Evolutionary conservation across 1,140 invertebrate species (phyloP).

Genomic region (Drosophila carrolli): DNA sequence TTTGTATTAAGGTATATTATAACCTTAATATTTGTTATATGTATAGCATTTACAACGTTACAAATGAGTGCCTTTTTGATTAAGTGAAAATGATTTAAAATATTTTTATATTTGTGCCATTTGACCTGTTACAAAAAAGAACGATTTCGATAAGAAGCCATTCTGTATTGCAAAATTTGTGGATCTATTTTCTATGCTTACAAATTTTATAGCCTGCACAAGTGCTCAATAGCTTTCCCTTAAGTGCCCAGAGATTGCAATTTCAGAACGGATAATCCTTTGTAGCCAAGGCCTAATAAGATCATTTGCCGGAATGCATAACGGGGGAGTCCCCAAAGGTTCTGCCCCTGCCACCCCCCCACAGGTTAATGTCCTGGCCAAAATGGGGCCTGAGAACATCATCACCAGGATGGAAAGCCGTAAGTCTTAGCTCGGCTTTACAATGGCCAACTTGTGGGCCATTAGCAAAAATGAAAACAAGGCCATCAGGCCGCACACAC

Average conservation of each 20-base stretch:
- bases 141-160: too few species aligned
- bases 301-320: slow-evolving; percentile 38
- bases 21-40: too few species aligned
- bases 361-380: slow-evolving; percentile 55
- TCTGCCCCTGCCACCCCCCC: too few species aligned
- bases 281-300: slow-evolving; percentile 16
- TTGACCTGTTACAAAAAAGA: too few species aligned
- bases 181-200: background rate
- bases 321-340: background rate
- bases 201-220: background rate
- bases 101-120: too few species aligned
- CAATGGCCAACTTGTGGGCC: slow-evolving; percentile 76
- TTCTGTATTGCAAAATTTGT: too few species aligned
- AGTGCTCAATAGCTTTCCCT: background rate
- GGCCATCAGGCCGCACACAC: slow-evolving; percentile 25
- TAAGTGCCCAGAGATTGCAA: background rate
- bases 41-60: too few species aligned
- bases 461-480: slow-evolving; percentile 77
- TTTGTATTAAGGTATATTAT: too few species aligned
- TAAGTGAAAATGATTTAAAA: too few species aligned
- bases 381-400: slow-evolving; percentile 48
- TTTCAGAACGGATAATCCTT: slow-evolving; percentile 2
- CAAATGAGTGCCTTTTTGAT: too few species aligned
- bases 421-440: slow-evolving; percentile 68
- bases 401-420: slow-evolving; percentile 50